Evolutionary conservation across 2,113 vertebrate species (phyloP).

Genomic region (Cervus canadensis): DNA sequence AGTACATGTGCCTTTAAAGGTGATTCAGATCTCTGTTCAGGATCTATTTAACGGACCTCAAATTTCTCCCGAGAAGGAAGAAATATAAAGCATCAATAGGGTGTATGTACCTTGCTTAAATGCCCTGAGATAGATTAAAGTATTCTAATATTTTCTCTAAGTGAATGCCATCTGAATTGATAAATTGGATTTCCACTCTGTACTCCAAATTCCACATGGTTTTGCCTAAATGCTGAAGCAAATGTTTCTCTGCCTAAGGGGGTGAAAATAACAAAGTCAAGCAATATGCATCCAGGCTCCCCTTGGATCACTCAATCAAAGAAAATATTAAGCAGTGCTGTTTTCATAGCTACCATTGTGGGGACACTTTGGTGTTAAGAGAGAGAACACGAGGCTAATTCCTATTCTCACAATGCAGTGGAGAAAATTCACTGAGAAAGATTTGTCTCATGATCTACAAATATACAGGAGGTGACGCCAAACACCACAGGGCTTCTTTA

Average conservation of each 20-base stretch:
- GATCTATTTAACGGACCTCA: background rate
- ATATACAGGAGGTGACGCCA: constrained; percentile 58
- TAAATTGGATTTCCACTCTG: constrained; percentile 74
- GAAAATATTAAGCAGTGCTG: constrained; percentile 78
- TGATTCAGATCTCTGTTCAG: background rate
- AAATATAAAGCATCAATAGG: constrained; percentile 17
- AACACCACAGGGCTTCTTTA: background rate
- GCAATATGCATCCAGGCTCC: constrained; percentile 76
- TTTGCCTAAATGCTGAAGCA: constrained; percentile 77
- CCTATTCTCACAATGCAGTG: constrained; percentile 73
- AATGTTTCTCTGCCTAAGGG: constrained; percentile 79
- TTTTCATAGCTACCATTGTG: constrained; percentile 80
- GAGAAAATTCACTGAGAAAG: constrained; percentile 71
- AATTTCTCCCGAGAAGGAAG: constrained; percentile 43
- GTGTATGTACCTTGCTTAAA: constrained; percentile 11
- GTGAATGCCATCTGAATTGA: constrained; percentile 77
- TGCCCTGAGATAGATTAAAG: constrained; percentile 53
- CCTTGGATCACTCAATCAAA: constrained; percentile 79
- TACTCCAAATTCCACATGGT: constrained; percentile 45
- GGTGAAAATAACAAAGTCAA: constrained; percentile 79
- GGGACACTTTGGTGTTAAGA: constrained; percentile 71
- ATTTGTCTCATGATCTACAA: constrained; percentile 58
- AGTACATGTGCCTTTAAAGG: background rate
- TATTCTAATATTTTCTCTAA: constrained; percentile 61
- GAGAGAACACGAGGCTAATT: constrained; percentile 76